Percentiles rank a stretch among this genome's conserved stretches.
Evolutionary conservation across 2,113 vertebrate genomes (phyloP).

Genomic region (Talpa occidentalis): DNA sequence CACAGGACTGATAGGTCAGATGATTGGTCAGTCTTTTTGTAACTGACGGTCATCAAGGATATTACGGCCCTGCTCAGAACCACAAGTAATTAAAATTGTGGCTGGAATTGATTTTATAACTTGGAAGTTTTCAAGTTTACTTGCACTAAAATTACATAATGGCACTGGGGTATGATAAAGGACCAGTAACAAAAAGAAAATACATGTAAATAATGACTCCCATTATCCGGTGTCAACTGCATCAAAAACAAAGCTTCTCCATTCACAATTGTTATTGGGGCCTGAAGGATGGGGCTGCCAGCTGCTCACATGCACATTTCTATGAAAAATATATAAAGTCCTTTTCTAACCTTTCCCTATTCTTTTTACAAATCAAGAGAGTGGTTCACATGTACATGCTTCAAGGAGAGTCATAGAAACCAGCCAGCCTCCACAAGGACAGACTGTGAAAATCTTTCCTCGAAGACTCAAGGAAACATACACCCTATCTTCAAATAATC

Average conservation of each 20-base stretch:
- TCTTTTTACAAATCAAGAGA: not conserved
- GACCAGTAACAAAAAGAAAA: not conserved
- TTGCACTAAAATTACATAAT: not conserved
- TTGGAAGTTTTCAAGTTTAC: slow-evolving; percentile 29
- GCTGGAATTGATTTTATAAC: slow-evolving; percentile 9
- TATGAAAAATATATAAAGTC: not conserved
- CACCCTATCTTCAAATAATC: not conserved
- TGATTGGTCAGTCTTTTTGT: not conserved
- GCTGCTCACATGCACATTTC: not conserved
- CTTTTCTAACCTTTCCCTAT: not conserved
- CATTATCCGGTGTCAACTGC: not conserved
- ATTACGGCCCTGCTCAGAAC: not conserved
- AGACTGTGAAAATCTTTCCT: not conserved
- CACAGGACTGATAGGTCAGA: not conserved
- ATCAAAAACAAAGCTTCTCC: not conserved
- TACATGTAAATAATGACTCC: not conserved
- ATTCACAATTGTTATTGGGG: not conserved
- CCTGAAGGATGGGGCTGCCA: fast-evolving
- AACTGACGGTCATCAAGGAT: not conserved
- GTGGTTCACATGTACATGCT: not conserved
- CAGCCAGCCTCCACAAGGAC: not conserved
- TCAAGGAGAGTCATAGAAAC: not conserved
- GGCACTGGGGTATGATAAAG: not conserved
- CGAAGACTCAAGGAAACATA: not conserved
- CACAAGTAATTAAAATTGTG: not conserved